A percentile compares a stretch with the other conserved stretches of the same genome.
Conservation (phyloP, 2,797 vertebrate species). For the Bradypus variegatus region DNA sequence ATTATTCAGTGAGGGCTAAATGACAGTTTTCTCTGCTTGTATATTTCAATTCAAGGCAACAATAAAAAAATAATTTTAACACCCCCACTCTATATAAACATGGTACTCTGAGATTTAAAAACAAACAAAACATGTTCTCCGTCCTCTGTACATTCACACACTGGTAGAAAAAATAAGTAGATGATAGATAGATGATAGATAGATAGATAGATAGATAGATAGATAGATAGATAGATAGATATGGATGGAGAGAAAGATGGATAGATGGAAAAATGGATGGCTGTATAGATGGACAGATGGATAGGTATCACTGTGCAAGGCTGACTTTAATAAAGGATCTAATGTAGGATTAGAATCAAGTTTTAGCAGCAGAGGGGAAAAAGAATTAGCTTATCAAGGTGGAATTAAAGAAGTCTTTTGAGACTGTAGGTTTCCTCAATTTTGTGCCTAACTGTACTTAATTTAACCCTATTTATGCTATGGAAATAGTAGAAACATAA, state of each 20-base stretch:
- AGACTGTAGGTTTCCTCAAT: neutral
- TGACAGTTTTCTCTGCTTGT: neutral
- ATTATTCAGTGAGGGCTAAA: neutral
- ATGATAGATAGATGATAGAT: neutral
- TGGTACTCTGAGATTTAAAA: neutral
- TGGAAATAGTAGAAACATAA: neutral
- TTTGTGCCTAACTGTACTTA: neutral
- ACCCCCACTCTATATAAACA: neutral
- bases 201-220: neutral
- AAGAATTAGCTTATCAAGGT: neutral
- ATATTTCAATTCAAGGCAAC: neutral
- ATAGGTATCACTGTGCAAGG: neutral
- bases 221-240: no score
- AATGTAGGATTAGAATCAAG: neutral
- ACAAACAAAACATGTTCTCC: fast-evolving
- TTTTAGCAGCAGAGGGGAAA: neutral
- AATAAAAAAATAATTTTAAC: neutral
- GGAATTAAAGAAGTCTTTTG: neutral
- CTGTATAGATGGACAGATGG: neutral
- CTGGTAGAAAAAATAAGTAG: neutral
- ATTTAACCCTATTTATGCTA: neutral
- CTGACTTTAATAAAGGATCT: neutral
- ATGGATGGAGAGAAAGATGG: neutral
- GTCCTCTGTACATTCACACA: fast-evolving
- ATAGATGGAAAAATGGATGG: neutral